These are phyloP conservation scores for Lutjanus erythropterus DNA, from an alignment of 2,113 vertebrate species.

Conservation along the genomic window DNA sequence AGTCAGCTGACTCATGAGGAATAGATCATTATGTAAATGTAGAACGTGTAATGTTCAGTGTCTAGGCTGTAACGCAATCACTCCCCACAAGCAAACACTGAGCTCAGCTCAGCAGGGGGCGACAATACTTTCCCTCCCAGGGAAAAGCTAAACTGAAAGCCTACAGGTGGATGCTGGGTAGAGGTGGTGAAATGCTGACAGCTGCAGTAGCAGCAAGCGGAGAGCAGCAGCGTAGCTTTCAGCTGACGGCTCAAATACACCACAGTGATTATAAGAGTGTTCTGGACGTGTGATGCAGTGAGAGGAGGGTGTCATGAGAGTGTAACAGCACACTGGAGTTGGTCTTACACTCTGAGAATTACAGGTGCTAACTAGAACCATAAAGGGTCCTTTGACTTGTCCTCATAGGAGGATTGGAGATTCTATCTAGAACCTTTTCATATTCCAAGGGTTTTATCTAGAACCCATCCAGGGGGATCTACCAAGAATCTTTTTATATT, in stretches of 20 bases:
- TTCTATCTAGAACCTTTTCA: too few relatives aligned
- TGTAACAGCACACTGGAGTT: background rate
- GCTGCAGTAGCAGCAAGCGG: background rate
- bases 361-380: too few relatives aligned
- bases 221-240: background rate
- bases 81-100: background rate
- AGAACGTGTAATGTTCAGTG: background rate
- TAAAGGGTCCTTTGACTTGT: too few relatives aligned
- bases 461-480: too few relatives aligned
- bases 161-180: background rate
- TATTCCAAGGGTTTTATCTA: too few relatives aligned
- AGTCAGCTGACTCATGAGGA: background rate
- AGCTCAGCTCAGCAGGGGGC: background rate
- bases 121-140: background rate
- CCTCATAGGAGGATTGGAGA: too few relatives aligned
- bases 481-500: too few relatives aligned
- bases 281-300: background rate
- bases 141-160: background rate
- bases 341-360: too few relatives aligned
- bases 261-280: background rate
- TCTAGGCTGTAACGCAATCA: background rate
- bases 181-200: slow-evolving; percentile 1
- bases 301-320: background rate
- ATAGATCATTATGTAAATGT: background rate
- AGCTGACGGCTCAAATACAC: background rate